Percentiles rank a stretch among this genome's conserved stretches.
Conservation (phyloP, 2,888 invertebrate genomes). For the Aethes cnicana region DNA sequence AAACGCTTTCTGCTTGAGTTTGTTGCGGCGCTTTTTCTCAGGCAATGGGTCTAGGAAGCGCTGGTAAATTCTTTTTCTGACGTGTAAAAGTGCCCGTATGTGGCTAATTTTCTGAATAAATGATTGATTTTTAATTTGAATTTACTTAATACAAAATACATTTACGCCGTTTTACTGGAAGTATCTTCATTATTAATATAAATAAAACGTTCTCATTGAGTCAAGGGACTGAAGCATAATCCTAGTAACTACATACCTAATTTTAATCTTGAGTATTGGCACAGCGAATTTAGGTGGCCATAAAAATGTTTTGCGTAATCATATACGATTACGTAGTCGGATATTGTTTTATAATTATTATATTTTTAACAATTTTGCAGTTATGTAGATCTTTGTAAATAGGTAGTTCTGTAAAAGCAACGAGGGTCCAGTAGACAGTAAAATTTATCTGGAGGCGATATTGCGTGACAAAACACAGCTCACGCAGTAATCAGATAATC, state of each 20-base stretch:
- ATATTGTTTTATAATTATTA: no score
- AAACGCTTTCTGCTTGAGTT: no score
- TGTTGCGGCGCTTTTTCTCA: no score
- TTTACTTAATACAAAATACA: no score
- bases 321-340: not conserved
- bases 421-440: not conserved
- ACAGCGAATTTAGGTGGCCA: not conserved
- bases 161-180: no score
- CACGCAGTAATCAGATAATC: conserved; percentile 61
- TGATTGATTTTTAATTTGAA: no score
- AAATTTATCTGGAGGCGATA: conserved; percentile 51
- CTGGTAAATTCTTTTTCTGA: no score
- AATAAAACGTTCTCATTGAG: conserved; percentile 1
- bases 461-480: conserved; percentile 67
- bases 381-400: not conserved
- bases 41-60: no score
- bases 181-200: no score
- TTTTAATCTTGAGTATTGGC: not conserved
- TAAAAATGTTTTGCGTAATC: not conserved
- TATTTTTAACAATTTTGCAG: not conserved
- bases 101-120: no score
- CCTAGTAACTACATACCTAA: no score
- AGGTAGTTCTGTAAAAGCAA: not conserved
- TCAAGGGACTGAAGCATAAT: not conserved
- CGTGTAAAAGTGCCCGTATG: no score